Percentiles rank a stretch among this genome's conserved stretches.
Evolutionary conservation across 2,113 vertebrate genomes (phyloP).

Genomic region (Scytalopus superciliaris): DNA sequence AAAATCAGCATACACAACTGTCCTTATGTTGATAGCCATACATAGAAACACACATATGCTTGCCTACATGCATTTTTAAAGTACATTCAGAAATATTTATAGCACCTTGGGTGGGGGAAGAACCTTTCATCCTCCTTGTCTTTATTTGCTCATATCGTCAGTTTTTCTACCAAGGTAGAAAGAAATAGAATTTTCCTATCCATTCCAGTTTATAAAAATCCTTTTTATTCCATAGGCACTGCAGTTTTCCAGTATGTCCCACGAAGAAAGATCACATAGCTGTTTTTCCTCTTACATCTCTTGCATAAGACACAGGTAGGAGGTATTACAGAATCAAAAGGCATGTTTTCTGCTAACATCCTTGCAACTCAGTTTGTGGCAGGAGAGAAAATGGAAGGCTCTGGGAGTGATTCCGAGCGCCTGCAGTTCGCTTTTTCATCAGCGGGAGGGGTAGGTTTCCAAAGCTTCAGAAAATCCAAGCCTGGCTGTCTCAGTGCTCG

Average conservation of each 20-base stretch:
- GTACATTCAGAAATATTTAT: not conserved
- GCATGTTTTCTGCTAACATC: not conserved
- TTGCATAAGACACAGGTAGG: not conserved
- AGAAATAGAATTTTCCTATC: not conserved
- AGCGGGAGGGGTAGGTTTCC: not conserved
- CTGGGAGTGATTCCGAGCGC: not conserved
- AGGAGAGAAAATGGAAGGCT: conserved; percentile 49
- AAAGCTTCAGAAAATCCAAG: not conserved
- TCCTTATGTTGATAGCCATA: not conserved
- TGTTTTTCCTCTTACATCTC: not conserved
- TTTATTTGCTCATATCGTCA: not conserved
- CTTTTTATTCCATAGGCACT: not conserved
- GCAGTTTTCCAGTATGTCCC: not conserved
- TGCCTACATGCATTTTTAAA: not conserved
- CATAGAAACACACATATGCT: conserved; percentile 14
- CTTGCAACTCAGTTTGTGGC: not conserved
- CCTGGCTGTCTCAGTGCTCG: accelerated
- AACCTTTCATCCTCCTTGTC: not conserved
- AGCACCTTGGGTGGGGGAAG: accelerated
- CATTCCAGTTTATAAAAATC: not conserved
- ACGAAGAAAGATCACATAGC: not conserved
- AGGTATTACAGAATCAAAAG: not conserved
- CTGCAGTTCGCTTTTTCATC: conserved; percentile 27
- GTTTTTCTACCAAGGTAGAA: not conserved
- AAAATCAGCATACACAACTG: conserved; percentile 31